Percentiles rank a stretch among this genome's conserved stretches.
These are phyloP conservation scores for Encarsia formosa DNA, from an alignment of 2,888 invertebrate species.

Conservation along the genomic window DNA sequence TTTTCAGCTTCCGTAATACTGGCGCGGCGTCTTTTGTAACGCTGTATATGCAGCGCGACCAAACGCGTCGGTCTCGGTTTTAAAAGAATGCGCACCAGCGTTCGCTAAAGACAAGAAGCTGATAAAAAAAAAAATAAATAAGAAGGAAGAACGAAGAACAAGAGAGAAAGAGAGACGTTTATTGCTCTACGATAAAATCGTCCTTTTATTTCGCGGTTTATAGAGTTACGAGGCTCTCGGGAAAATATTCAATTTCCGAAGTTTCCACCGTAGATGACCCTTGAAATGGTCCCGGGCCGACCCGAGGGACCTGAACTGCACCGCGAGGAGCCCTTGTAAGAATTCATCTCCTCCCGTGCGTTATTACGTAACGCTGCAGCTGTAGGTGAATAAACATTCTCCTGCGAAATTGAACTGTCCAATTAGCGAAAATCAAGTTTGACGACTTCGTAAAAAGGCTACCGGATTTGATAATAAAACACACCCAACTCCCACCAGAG, in stretches of 20 bases:
- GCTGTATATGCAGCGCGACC: conserved; percentile 20
- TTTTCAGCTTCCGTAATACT: no score
- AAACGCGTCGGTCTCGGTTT: conserved; percentile 14
- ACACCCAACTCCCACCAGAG: no score
- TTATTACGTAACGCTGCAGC: no score
- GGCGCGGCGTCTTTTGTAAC: not conserved
- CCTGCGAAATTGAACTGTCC: not conserved
- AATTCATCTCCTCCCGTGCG: no score
- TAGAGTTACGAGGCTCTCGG: conserved; percentile 24
- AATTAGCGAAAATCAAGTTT: conserved; percentile 6
- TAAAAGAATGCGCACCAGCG: conserved; percentile 1
- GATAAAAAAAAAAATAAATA: not conserved
- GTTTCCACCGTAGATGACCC: conserved; percentile 20
- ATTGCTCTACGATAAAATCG: not conserved
- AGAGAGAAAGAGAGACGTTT: not conserved
- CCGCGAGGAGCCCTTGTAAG: no score
- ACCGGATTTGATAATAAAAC: no score
- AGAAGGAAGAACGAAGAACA: conserved; percentile 1
- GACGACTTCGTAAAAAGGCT: not conserved
- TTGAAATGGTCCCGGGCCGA: conserved; percentile 19
- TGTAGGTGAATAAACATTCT: no score
- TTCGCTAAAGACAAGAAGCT: not conserved
- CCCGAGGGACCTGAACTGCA: no score
- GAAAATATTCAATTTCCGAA: conserved; percentile 29
- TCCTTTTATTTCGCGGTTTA: conserved; percentile 17